Percentiles rank a stretch among this genome's conserved stretches.
Evolutionary conservation across 2,888 invertebrate genomes (phyloP).

Genomic region (Xylota sylvarum): DNA sequence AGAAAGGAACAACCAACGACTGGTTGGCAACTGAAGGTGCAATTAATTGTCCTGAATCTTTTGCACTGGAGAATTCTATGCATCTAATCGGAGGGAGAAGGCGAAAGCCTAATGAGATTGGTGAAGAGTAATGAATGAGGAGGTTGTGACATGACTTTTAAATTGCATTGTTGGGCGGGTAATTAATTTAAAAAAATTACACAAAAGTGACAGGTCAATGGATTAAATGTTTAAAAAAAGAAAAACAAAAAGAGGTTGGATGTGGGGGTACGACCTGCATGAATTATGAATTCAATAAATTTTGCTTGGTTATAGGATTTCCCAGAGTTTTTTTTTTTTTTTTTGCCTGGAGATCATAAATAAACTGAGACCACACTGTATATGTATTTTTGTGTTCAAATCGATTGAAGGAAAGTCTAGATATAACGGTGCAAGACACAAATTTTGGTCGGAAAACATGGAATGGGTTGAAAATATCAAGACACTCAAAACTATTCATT

Average conservation of each 20-base stretch:
- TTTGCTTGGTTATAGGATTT: too few species aligned
- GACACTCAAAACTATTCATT: too few species aligned
- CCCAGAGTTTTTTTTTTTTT: too few species aligned
- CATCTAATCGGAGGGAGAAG: not conserved
- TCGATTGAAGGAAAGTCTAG: too few species aligned
- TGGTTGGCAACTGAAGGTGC: slow-evolving; percentile 42
- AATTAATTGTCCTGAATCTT: slow-evolving; percentile 49
- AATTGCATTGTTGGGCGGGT: slow-evolving; percentile 26
- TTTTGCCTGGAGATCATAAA: too few species aligned
- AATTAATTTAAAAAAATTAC: slow-evolving; percentile 16
- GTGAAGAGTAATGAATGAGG: slow-evolving; percentile 31
- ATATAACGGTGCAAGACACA: too few species aligned
- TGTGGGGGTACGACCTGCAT: not conserved
- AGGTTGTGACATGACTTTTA: slow-evolving; percentile 25
- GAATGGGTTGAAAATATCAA: too few species aligned
- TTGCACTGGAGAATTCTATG: not conserved
- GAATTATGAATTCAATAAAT: not conserved
- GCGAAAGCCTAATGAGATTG: not conserved
- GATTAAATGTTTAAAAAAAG: not conserved
- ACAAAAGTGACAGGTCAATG: slow-evolving; percentile 2
- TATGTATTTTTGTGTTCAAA: too few species aligned
- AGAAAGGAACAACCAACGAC: not conserved
- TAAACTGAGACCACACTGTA: too few species aligned
- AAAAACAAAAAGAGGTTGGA: not conserved
- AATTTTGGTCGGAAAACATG: too few species aligned